Evolutionary conservation across 2,888 invertebrate genomes (phyloP).

Genomic region (Melipona bicolor): DNA sequence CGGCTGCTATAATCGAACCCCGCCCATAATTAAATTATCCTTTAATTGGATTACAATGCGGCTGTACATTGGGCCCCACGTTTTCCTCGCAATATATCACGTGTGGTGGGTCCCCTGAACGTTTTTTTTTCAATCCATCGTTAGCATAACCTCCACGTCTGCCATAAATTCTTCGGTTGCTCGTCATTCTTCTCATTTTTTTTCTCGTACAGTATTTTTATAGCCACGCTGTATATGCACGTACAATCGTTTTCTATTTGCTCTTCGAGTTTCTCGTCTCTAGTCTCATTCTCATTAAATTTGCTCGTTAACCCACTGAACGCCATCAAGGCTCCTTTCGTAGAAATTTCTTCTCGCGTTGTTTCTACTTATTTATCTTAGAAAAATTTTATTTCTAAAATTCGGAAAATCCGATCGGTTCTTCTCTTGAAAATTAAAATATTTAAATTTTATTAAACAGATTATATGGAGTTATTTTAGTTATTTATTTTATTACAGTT

Average conservation of each 20-base stretch:
- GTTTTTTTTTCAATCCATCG: conserved; percentile 12
- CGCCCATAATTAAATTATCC: conserved; percentile 43
- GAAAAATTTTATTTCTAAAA: no score
- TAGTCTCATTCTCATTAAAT: not conserved
- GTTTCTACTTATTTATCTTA: no score
- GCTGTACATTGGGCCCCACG: conserved; percentile 10
- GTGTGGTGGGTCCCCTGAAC: not conserved
- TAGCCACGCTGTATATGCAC: not conserved
- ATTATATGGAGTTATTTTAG: no score
- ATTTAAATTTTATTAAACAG: no score
- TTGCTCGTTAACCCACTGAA: not conserved
- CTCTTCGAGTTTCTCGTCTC: not conserved
- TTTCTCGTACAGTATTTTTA: conserved; percentile 4
- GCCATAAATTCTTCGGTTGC: conserved; percentile 25
- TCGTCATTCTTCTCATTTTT: conserved; percentile 2
- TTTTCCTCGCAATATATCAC: not conserved
- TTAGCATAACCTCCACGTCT: not conserved
- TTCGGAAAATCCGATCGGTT: no score
- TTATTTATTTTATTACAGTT: no score
- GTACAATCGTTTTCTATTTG: conserved; percentile 16
- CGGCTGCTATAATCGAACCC: conserved; percentile 32
- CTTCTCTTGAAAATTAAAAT: no score
- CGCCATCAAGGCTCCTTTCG: not conserved
- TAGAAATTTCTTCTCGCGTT: not conserved
- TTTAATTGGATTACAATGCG: conserved; percentile 48